phyloP scores from a whole-genome alignment of 2,113 vertebrate species.

The Mus spicilegus region DNA sequence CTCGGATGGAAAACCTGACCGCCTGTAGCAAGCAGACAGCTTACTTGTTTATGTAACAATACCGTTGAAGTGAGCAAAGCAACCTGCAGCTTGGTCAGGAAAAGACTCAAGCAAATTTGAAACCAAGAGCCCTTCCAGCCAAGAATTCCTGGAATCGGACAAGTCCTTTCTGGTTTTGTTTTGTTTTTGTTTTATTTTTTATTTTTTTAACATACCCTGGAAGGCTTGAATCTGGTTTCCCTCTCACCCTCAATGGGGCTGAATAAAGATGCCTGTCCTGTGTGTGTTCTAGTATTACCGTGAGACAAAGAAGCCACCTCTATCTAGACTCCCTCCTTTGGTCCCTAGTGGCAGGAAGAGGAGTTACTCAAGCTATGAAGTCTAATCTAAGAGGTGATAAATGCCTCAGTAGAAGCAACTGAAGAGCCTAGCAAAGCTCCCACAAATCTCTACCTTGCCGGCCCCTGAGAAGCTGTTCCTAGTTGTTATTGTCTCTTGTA shows the following conservation, averaged over 20 bases:
- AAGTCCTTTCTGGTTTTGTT: neutral
- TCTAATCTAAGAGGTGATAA: neutral
- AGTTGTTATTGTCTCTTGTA: neutral
- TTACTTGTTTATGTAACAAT: conserved; percentile 63
- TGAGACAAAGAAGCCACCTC: neutral
- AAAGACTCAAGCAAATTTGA: conserved; percentile 15
- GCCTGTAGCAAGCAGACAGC: conserved; percentile 44
- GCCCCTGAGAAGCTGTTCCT: neutral
- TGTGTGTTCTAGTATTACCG: neutral
- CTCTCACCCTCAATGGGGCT: neutral
- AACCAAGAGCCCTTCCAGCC: conserved; percentile 47
- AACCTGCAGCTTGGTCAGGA: conserved; percentile 7
- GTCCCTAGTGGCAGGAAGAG: neutral
- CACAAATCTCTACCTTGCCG: neutral
- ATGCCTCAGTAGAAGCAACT: neutral
- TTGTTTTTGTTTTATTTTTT: neutral
- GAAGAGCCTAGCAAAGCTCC: neutral
- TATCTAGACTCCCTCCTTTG: neutral
- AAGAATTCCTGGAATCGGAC: conserved; percentile 52
- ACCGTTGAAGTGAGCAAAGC: conserved; percentile 34
- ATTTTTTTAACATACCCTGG: neutral
- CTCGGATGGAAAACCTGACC: conserved; percentile 61
- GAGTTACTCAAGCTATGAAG: neutral
- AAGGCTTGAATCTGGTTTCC: neutral
- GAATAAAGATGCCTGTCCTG: neutral